Conservation (phyloP, 1,140 invertebrate genomes). For the Eueides isabella region DNA sequence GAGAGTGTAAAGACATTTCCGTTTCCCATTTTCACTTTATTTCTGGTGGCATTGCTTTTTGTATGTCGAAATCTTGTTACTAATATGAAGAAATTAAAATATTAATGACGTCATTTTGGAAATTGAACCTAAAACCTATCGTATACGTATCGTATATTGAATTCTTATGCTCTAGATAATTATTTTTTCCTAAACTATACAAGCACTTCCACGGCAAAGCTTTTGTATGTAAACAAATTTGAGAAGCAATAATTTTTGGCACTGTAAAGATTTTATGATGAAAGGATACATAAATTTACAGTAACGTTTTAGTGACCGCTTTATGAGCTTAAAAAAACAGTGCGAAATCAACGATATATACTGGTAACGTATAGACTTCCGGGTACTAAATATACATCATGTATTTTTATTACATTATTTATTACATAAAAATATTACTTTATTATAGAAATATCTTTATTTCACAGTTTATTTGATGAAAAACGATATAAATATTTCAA, state of each 20-base stretch:
- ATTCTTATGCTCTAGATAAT: no score
- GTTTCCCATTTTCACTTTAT: no score
- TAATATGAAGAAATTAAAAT: no score
- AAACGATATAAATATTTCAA: no score
- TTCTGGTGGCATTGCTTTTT: no score
- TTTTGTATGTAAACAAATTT: slow-evolving; percentile 1
- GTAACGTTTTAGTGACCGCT: slow-evolving; percentile 23
- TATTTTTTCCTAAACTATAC: neutral
- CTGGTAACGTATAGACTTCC: neutral
- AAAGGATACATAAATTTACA: slow-evolving; percentile 27
- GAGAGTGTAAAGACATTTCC: no score
- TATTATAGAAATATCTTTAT: neutral
- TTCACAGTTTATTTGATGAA: neutral
- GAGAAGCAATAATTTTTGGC: slow-evolving; percentile 19
- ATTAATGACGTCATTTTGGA: no score
- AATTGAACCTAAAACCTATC: no score
- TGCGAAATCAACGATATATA: neutral
- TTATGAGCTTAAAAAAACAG: slow-evolving; percentile 4
- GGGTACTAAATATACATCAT: neutral
- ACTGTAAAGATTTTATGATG: slow-evolving; percentile 23
- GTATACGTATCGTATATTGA: no score
- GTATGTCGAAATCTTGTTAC: no score
- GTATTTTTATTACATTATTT: neutral
- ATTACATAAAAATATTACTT: neutral
- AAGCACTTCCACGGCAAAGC: neutral